Evolutionary conservation across 2,888 invertebrate genomes (phyloP).

Genomic region (Bombylius major): DNA sequence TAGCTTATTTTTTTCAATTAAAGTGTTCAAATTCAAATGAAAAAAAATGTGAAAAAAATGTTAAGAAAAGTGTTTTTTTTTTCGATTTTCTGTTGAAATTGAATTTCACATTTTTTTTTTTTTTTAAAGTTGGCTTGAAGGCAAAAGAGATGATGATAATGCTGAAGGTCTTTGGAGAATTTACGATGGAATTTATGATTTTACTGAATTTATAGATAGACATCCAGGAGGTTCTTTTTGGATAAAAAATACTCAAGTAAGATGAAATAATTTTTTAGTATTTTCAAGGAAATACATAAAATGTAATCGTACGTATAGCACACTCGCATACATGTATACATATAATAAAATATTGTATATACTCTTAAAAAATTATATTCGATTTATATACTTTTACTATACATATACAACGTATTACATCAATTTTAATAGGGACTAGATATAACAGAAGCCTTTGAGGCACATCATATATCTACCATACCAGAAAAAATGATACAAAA

Average conservation of each 20-base stretch:
- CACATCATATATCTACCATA: slow-evolving; percentile 50
- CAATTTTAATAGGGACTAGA: slow-evolving; percentile 48
- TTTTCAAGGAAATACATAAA: background rate
- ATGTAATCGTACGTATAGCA: background rate
- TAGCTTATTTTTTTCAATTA: background rate
- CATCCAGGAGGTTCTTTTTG: slow-evolving; percentile 83
- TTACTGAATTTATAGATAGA: slow-evolving; percentile 58
- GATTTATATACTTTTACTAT: background rate
- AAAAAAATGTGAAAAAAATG: too few relatives aligned
- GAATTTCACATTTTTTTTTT: background rate
- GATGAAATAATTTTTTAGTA: background rate
- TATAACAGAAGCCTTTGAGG: slow-evolving; percentile 68
- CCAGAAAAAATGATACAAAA: slow-evolving; percentile 49
- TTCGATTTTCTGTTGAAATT: too few relatives aligned
- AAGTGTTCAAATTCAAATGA: too few relatives aligned
- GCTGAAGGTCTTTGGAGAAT: slow-evolving; percentile 71
- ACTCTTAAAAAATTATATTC: too few relatives aligned
- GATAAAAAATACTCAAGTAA: slow-evolving; percentile 54
- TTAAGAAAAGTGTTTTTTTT: too few relatives aligned
- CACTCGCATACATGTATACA: too few relatives aligned
- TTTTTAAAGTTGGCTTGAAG: slow-evolving; percentile 44
- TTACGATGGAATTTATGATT: slow-evolving; percentile 67
- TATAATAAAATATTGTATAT: background rate
- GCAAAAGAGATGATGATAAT: slow-evolving; percentile 53
- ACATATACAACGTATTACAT: background rate